Conservation (phyloP, 2,888 invertebrate genomes). For the Dermolepida albohirtum region DNA sequence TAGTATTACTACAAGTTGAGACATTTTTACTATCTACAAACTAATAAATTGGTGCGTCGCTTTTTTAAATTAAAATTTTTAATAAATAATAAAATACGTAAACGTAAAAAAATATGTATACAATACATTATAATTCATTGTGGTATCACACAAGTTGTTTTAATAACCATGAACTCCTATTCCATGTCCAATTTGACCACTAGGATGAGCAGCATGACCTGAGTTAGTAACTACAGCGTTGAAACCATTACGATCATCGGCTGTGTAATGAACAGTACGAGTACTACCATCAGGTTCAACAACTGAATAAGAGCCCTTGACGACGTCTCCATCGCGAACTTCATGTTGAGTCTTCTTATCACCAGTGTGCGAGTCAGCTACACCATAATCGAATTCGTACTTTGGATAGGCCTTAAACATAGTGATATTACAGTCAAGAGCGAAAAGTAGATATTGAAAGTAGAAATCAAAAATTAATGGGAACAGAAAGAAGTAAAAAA, state of each 20-base stretch:
- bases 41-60: too few relatives aligned
- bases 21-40: too few relatives aligned
- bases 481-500: too few relatives aligned
- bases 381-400: constrained; percentile 32
- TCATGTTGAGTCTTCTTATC: constrained; percentile 69
- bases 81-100: too few relatives aligned
- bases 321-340: constrained; percentile 57
- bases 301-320: constrained; percentile 70
- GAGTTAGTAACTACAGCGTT: constrained; percentile 71
- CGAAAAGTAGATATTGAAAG: background rate
- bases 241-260: constrained; percentile 72
- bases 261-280: constrained; percentile 73
- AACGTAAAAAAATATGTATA: constrained; percentile 10
- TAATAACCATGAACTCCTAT: constrained; percentile 22
- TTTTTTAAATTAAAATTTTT: too few relatives aligned
- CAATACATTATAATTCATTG: background rate
- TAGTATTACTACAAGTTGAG: too few relatives aligned
- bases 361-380: constrained; percentile 54
- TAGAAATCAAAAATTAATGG: too few relatives aligned
- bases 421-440: constrained; percentile 1
- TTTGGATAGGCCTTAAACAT: constrained; percentile 54
- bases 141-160: too few relatives aligned
- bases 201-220: constrained; percentile 53
- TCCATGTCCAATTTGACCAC: constrained; percentile 18
- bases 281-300: constrained; percentile 73